Evolutionary conservation across 2,888 invertebrate species (phyloP).

Genomic region (Drosophila infuscata): DNA sequence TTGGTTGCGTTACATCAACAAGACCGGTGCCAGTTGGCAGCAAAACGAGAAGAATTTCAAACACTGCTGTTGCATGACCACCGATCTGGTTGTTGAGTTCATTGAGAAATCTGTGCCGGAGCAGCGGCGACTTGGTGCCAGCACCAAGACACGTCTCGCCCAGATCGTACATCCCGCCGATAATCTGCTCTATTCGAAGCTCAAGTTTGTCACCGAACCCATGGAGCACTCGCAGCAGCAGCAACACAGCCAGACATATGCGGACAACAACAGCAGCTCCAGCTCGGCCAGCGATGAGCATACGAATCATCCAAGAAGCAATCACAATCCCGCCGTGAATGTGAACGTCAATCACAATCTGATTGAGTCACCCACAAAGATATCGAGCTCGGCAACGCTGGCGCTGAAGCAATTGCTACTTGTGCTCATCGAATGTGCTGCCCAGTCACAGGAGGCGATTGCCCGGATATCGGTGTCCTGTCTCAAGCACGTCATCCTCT

Average conservation of each 20-base stretch:
- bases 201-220: constrained; percentile 83
- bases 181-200: constrained; percentile 83
- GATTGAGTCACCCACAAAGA: constrained; percentile 85
- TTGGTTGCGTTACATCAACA: constrained; percentile 93
- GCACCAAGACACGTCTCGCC: constrained; percentile 78
- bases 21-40: constrained; percentile 90
- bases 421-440: constrained; percentile 95
- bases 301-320: constrained; percentile 20
- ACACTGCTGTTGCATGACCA: constrained; percentile 96
- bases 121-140: constrained; percentile 65
- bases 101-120: constrained; percentile 88
- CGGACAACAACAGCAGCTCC: constrained; percentile 40
- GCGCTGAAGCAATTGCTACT: constrained; percentile 94
- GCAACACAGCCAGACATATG: constrained; percentile 51
- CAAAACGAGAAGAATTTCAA: constrained; percentile 95
- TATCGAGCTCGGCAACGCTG: constrained; percentile 89
- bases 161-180: constrained; percentile 84
- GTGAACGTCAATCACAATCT: constrained; percentile 64
- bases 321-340: constrained; percentile 17
- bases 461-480: constrained; percentile 97
- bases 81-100: constrained; percentile 95
- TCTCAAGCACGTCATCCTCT: constrained; percentile 93
- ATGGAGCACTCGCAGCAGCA: constrained; percentile 54
- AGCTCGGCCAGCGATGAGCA: constrained; percentile 53
- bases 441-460: constrained; percentile 95